Evolutionary conservation across 2,113 vertebrate species (phyloP), one percentile per base, ranked within the genome.

Genomic region (Geococcyx californianus): DNA sequence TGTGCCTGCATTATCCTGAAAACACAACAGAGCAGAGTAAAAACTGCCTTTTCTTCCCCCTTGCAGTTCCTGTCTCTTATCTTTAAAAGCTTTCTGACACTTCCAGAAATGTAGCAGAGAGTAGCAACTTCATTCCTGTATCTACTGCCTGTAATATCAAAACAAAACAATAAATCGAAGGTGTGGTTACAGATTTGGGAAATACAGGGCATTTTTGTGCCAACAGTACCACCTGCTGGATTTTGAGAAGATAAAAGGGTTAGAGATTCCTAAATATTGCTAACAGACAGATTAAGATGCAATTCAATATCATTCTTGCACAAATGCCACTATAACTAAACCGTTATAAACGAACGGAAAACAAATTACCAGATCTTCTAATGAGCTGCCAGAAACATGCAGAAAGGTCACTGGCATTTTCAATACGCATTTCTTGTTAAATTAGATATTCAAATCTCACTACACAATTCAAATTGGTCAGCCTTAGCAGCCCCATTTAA

Each of bases 221-320:
- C 77, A 86, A 90, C 7, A 97, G 75, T 73, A 76, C 96, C 96
- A 94, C 23, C 96, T 97, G 68, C 91, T 95, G 96, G 96, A 74
- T 31, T 44, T 47, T 2, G 1, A 40, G 63, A 56, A 51, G 9
- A 47, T 33, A 44, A 19, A 13, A 68, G 28, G 45, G 13, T 6
- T 7, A 40, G 16, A 70, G 20, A 51, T n/a, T 29, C 23, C 75
- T 28, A 17, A 51, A 40, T 23, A 31, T 4, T 28, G 49, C 36
- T 5, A 72, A 18, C 81, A 55, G 9, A 26, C 36, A 70, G 14
- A 45, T n/a, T 49, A 44, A 36, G 34, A 45, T 6, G 23, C n/a
- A 80, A 77, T 59, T 92, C 49, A 62, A 63, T 16, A 64, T 5
- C 6, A 16, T 17, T 40, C 45, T 67, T 51, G 34, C 44, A 90